A percentile compares a stretch with the other conserved stretches of the same genome.
phyloP scores from a whole-genome alignment of 2,797 vertebrate species.

The Sylvilagus floridanus region DNA sequence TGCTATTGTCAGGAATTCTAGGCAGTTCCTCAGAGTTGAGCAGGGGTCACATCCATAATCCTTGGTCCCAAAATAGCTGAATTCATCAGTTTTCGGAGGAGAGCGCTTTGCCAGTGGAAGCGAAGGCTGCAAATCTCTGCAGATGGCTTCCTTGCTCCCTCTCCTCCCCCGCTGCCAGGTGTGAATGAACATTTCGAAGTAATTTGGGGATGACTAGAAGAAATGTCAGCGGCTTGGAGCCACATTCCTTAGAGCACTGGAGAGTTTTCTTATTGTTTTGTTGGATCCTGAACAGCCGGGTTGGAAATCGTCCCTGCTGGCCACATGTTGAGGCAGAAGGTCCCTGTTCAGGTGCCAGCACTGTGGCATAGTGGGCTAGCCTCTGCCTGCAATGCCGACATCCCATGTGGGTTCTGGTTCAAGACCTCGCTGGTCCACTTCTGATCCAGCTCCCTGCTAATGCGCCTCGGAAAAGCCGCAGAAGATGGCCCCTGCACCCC shows the following conservation, averaged over 20 bases:
- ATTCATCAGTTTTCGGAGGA: constrained; percentile 5
- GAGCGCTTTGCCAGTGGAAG: not conserved
- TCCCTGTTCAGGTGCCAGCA: not conserved
- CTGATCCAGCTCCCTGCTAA: no score
- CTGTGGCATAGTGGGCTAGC: no score
- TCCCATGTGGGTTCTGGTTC: no score
- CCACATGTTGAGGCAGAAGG: not conserved
- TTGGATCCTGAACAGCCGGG: not conserved
- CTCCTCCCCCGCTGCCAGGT: not conserved
- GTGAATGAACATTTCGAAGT: constrained; percentile 25
- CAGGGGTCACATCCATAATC: constrained; percentile 21
- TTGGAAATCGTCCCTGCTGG: not conserved
- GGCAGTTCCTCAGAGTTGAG: constrained; percentile 23
- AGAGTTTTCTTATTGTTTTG: constrained; percentile 32
- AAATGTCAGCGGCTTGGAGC: constrained; percentile 60
- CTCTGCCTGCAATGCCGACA: no score
- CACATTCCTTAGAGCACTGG: constrained; percentile 1
- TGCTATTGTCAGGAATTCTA: constrained; percentile 20
- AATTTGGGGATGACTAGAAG: constrained; percentile 23
- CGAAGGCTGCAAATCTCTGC: not conserved
- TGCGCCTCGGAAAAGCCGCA: no score
- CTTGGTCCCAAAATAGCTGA: constrained; percentile 49
- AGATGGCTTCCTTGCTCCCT: not conserved
- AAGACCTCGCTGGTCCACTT: no score
- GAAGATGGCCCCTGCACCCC: no score